phyloP scores from a whole-genome alignment of 2,888 invertebrate species.

The Epinotia ramella region DNA sequence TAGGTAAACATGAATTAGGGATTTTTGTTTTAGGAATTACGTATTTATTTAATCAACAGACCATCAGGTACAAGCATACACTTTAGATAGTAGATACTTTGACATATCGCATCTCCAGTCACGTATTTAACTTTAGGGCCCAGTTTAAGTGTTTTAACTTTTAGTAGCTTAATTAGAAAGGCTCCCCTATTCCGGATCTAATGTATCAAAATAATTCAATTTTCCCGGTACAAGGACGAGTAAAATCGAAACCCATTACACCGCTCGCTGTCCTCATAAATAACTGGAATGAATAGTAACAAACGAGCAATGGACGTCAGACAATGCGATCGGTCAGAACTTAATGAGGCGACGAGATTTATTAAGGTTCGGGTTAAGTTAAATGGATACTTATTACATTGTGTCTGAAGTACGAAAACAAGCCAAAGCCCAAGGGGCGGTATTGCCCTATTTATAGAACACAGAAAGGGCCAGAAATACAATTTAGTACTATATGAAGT shows the following conservation, averaged over 20 bases:
- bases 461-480: slow-evolving; percentile 5
- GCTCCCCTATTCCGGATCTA: too few relatives aligned
- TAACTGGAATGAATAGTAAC: slow-evolving; percentile 31
- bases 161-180: too few relatives aligned
- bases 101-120: too few relatives aligned
- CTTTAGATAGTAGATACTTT: too few relatives aligned
- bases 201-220: neutral
- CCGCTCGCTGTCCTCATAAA: slow-evolving; percentile 17
- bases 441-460: slow-evolving; percentile 1
- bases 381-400: slow-evolving; percentile 37
- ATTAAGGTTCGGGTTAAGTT: slow-evolving; percentile 32
- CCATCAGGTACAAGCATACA: too few relatives aligned
- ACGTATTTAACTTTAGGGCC: too few relatives aligned
- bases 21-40: too few relatives aligned
- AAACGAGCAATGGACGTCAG: slow-evolving; percentile 30
- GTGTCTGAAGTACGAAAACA: slow-evolving; percentile 25
- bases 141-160: too few relatives aligned
- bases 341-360: slow-evolving; percentile 37
- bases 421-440: neutral
- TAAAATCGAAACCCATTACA: slow-evolving; percentile 13
- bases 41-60: too few relatives aligned
- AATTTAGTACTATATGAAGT: slow-evolving; percentile 5
- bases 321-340: slow-evolving; percentile 38
- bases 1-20: too few relatives aligned
- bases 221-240: neutral